Evolutionary conservation across 2,888 invertebrate genomes (phyloP).

Genomic region (Melanophora roralis): DNA sequence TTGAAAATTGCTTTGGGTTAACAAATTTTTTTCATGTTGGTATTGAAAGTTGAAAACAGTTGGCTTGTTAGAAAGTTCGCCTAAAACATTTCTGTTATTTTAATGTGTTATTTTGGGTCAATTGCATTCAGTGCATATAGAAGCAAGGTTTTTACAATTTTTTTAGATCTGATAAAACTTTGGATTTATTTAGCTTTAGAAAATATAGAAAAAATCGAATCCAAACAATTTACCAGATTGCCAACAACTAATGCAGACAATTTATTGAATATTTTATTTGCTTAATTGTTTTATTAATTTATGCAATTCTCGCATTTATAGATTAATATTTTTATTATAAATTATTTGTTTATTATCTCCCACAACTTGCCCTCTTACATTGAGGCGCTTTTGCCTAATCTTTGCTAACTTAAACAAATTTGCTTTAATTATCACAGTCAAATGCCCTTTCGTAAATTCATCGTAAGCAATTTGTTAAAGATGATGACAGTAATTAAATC

Average conservation of each 20-base stretch:
- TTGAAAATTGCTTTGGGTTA: conserved; percentile 39
- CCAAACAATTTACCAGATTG: no score
- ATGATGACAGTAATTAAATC: conserved; percentile 18
- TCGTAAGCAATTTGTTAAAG: conserved; percentile 15
- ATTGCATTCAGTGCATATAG: no score
- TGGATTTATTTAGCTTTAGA: not conserved
- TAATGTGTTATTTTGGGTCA: conserved; percentile 45
- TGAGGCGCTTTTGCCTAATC: not conserved
- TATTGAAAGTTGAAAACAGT: not conserved
- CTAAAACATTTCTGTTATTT: conserved; percentile 31
- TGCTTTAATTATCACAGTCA: conserved; percentile 18
- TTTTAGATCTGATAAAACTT: not conserved
- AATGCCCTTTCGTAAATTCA: conserved; percentile 44
- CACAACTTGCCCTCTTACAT: not conserved
- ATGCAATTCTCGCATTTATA: no score
- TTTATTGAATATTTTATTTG: no score
- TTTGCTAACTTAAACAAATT: not conserved
- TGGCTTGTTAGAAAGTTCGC: not conserved
- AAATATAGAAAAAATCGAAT: no score
- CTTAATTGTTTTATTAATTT: no score
- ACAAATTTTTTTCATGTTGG: not conserved
- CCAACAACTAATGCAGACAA: no score
- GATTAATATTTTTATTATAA: no score
- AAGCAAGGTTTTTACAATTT: no score
- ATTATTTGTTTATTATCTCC: no score